Conservation (phyloP, 2,888 invertebrate genomes). For the Hydriomena furcata region DNA sequence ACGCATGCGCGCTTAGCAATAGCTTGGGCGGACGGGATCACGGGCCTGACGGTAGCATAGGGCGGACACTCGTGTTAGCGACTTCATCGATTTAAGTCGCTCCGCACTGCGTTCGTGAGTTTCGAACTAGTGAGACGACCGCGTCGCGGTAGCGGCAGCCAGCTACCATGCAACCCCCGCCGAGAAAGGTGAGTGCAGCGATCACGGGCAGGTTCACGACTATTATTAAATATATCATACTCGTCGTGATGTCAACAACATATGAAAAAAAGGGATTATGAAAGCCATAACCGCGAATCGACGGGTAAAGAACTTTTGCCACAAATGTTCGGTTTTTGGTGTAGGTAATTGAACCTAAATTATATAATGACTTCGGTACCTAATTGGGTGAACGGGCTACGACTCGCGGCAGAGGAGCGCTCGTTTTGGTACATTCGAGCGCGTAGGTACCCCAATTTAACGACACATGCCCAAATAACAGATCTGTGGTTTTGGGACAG, state of each 20-base stretch:
- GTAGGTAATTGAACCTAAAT: constrained; percentile 23
- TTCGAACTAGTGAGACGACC: constrained; percentile 39
- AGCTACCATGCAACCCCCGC: constrained; percentile 91
- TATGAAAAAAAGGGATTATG: not conserved
- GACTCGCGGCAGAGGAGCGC: not conserved
- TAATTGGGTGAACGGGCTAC: constrained; percentile 12
- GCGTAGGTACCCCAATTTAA: not conserved
- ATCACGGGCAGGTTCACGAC: constrained; percentile 8
- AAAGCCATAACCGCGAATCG: not conserved
- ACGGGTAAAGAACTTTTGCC: constrained; percentile 1
- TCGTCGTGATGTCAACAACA: constrained; percentile 8
- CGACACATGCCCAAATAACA: constrained; percentile 11
- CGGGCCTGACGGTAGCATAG: constrained; percentile 42
- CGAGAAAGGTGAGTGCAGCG: constrained; percentile 88
- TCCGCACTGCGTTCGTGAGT: constrained; percentile 32
- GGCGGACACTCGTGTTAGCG: constrained; percentile 54
- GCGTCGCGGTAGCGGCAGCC: constrained; percentile 32
- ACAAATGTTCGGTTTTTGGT: constrained; percentile 9
- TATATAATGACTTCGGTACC: constrained; percentile 25
- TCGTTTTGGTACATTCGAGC: not conserved
- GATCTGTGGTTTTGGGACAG: constrained; percentile 24
- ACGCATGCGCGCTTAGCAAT: constrained; percentile 47
- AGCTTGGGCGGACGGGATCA: constrained; percentile 30
- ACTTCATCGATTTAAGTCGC: constrained; percentile 52
- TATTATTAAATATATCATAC: not conserved